phyloP scores from a whole-genome alignment of 2,888 invertebrate genomes.

The Sinentomon sp. region DNA sequence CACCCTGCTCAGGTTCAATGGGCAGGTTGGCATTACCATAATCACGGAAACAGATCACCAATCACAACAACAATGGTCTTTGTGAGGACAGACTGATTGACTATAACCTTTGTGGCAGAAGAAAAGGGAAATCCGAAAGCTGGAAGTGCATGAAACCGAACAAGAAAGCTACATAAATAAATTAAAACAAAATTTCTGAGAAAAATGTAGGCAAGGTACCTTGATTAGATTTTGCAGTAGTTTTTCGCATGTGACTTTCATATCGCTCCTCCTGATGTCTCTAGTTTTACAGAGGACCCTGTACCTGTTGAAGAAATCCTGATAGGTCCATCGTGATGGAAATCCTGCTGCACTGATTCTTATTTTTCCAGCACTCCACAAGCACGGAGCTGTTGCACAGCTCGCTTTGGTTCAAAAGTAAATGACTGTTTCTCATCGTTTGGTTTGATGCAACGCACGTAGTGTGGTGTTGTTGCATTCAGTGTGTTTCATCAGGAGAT shows the following conservation, averaged over 20 bases:
- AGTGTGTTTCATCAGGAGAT: slow-evolving; percentile 72
- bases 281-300: slow-evolving; percentile 51
- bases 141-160: too few species aligned
- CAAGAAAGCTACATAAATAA: too few species aligned
- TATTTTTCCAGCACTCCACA: slow-evolving; percentile 92
- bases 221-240: slow-evolving; percentile 45
- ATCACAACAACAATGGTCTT: too few species aligned
- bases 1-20: too few species aligned
- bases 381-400: slow-evolving; percentile 73
- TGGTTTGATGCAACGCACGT: slow-evolving; percentile 92
- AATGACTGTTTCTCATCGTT: slow-evolving; percentile 67
- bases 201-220: too few species aligned
- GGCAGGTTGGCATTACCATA: too few species aligned
- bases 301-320: slow-evolving; percentile 42
- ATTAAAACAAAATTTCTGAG: too few species aligned
- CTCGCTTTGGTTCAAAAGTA: slow-evolving; percentile 54
- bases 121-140: too few species aligned
- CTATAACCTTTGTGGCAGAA: too few species aligned
- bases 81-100: too few species aligned
- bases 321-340: slow-evolving; percentile 39
- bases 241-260: slow-evolving; percentile 45
- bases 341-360: slow-evolving; percentile 93
- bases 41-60: too few species aligned
- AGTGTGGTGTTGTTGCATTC: slow-evolving; percentile 89
- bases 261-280: slow-evolving; percentile 44